These are phyloP conservation scores for Agrochola lota DNA, from an alignment of 2,888 invertebrate genomes.

Conservation along the genomic window DNA sequence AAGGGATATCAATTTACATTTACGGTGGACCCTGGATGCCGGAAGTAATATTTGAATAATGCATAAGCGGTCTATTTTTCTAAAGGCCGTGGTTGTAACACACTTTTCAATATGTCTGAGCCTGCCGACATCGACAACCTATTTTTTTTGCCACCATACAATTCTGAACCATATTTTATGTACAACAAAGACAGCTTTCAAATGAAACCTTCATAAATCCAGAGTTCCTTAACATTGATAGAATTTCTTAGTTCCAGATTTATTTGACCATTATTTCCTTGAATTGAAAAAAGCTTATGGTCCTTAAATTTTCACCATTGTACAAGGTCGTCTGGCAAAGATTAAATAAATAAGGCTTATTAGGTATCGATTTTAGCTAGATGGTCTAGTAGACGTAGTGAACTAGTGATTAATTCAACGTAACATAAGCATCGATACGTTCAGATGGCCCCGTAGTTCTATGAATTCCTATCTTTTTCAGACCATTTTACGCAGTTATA, in stretches of 20 bases:
- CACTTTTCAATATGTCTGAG: constrained; percentile 18
- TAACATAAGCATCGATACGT: not conserved
- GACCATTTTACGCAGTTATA: too few relatives aligned
- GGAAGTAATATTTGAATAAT: constrained; percentile 49
- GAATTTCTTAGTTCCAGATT: constrained; percentile 14
- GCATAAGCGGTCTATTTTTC: constrained; percentile 43
- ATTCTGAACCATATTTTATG: constrained; percentile 17
- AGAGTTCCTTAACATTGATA: constrained; percentile 8
- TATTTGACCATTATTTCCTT: constrained; percentile 25
- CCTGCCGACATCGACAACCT: not conserved
- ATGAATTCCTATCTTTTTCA: not conserved
- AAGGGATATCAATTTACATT: constrained; percentile 42
- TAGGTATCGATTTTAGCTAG: constrained; percentile 5
- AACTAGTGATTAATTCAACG: not conserved
- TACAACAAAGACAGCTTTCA: constrained; percentile 21
- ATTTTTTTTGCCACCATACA: constrained; percentile 13
- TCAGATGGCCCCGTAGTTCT: not conserved
- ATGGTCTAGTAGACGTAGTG: not conserved
- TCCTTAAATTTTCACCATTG: constrained; percentile 18
- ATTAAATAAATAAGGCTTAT: constrained; percentile 17
- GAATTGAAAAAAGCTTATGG: constrained; percentile 22
- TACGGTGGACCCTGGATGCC: constrained; percentile 27
- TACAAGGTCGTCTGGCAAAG: constrained; percentile 12
- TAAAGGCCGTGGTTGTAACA: constrained; percentile 14
- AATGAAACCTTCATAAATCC: constrained; percentile 24